phyloP scores from a whole-genome alignment of 2,797 vertebrate species.

The Ammospiza maritima region DNA sequence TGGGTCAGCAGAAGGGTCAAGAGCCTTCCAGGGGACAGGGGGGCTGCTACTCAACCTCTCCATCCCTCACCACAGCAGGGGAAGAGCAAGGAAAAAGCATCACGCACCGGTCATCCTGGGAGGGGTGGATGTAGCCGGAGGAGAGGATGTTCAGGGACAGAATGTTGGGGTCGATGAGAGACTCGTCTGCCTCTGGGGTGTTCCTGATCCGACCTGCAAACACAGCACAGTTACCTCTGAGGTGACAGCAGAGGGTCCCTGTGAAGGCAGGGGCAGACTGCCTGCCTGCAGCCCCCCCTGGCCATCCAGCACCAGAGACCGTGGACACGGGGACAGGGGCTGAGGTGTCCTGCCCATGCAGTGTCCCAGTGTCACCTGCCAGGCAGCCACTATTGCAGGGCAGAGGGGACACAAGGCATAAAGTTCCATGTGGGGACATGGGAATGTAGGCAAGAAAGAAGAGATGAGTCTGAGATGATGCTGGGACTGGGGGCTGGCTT shows the following conservation, averaged over 20 bases:
- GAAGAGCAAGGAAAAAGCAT: neutral
- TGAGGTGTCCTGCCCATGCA: rapidly evolving
- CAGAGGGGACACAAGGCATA: neutral
- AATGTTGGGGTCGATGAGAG: slow-evolving; percentile 94
- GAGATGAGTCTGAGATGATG: neutral
- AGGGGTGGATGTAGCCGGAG: slow-evolving; percentile 86
- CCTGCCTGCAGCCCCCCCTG: neutral
- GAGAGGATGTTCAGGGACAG: slow-evolving; percentile 96
- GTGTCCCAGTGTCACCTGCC: neutral
- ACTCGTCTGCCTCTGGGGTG: slow-evolving; percentile 92
- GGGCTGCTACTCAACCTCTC: neutral
- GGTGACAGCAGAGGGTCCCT: neutral
- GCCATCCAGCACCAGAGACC: neutral
- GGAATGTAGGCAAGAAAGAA: neutral
- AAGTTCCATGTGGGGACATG: neutral
- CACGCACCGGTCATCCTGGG: slow-evolving; percentile 92
- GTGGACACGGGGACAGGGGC: rapidly evolving
- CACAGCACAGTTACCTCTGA: neutral
- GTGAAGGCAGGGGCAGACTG: rapidly evolving
- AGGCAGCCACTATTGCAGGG: neutral
- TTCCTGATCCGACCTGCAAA: slow-evolving; percentile 90
- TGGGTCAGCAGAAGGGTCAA: neutral
- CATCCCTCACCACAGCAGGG: neutral
- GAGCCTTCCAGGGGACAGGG: neutral
- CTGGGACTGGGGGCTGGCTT: neutral